Conservation (phyloP, 1,140 invertebrate genomes). For the Drosophila navojoa region DNA sequence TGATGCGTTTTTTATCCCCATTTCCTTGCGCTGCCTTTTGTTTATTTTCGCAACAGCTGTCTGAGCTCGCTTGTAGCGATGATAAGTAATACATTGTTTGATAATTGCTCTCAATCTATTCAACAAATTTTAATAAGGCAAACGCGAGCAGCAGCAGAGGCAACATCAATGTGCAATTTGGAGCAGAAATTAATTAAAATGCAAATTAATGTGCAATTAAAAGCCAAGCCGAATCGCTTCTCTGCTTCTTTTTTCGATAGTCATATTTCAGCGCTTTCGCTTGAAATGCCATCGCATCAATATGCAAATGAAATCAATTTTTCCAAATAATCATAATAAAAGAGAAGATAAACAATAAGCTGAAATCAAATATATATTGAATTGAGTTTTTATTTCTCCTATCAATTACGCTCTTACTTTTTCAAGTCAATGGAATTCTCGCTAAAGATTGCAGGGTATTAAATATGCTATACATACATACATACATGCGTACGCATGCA, state of each 20-base stretch:
- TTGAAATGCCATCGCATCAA: constrained; percentile 13
- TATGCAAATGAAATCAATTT: constrained; percentile 32
- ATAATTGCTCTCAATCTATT: constrained; percentile 60
- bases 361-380: constrained; percentile 8
- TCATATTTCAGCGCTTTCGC: constrained; percentile 22
- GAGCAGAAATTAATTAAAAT: constrained; percentile 71
- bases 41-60: constrained; percentile 55
- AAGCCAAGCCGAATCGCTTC: constrained; percentile 26
- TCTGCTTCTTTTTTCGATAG: constrained; percentile 6
- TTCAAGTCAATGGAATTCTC: background rate
- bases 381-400: background rate
- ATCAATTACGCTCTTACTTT: background rate
- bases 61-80: background rate
- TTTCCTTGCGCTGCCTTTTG: constrained; percentile 19
- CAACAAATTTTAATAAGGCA: constrained; percentile 24
- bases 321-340: background rate
- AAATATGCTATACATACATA: too few relatives aligned
- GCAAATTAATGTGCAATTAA: constrained; percentile 75
- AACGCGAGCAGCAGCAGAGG: background rate
- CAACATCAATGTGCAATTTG: constrained; percentile 16
- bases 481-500: too few relatives aligned
- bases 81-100: constrained; percentile 45
- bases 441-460: background rate
- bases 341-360: background rate
- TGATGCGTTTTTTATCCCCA: background rate